Evolutionary conservation across 2,113 vertebrate genomes (phyloP).

Genomic region (Triplophysa rosa): DNA sequence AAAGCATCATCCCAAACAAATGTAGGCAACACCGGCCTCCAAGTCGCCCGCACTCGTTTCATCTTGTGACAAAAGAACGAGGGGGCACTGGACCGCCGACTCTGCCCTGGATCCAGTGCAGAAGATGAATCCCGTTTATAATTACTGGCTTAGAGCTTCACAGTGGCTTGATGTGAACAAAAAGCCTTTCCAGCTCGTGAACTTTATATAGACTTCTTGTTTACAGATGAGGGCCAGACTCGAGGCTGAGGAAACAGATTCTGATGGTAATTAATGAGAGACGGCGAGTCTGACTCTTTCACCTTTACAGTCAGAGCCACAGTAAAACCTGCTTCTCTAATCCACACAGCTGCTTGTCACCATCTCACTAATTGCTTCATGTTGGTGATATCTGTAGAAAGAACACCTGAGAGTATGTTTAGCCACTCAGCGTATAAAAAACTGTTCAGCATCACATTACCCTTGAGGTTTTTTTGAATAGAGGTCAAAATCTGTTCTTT

Average conservation of each 20-base stretch:
- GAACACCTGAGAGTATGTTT: background rate
- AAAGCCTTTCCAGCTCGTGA: slow-evolving; percentile 7
- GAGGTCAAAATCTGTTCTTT: slow-evolving; percentile 35
- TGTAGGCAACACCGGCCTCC: background rate
- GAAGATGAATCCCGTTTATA: slow-evolving; percentile 40
- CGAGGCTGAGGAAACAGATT: background rate
- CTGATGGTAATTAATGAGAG: slow-evolving; percentile 1
- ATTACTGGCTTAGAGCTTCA: slow-evolving; percentile 31
- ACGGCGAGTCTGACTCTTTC: background rate
- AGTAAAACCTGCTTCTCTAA: background rate
- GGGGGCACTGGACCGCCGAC: background rate
- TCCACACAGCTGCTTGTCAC: background rate
- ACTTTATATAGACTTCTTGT: slow-evolving; percentile 36
- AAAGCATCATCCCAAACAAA: background rate
- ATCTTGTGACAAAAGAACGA: slow-evolving; percentile 27
- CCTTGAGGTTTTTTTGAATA: slow-evolving; percentile 3
- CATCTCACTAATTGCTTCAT: slow-evolving; percentile 5
- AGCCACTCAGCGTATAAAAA: background rate
- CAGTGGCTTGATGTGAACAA: slow-evolving; percentile 39
- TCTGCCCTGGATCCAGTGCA: slow-evolving; percentile 3
- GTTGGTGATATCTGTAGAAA: slow-evolving; percentile 15
- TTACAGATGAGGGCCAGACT: slow-evolving; percentile 33
- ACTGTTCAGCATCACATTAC: slow-evolving; percentile 22
- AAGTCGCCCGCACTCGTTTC: background rate
- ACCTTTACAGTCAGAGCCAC: background rate